Evolutionary conservation across 2,888 invertebrate genomes (phyloP), one percentile per base, ranked within the genome.

Genomic region (Amblyjoppa proteus): DNA sequence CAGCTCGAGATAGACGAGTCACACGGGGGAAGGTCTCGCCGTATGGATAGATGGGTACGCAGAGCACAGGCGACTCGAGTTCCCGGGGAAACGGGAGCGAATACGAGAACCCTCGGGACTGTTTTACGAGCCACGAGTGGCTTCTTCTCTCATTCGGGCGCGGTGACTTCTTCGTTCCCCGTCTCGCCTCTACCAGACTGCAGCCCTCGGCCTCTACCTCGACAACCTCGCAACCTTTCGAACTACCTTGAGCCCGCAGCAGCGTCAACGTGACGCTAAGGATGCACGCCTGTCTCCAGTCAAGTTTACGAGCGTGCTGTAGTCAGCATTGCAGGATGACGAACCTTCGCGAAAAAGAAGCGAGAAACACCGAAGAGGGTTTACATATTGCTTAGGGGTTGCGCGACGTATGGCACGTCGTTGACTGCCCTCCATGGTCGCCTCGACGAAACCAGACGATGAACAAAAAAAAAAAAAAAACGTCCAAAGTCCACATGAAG

Each of bases 41-140:
- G 56, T 80, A 78, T 7, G 28, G 64, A 71, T 80, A 73, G 31
- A 71, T 28, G 25, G 61, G 25, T 28, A 56, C 16, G 58, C 45
- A 28, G 58, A 13, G 25, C 20, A 73, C 20, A 31, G 64, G 61
- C 76, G 71, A 80, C 75, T 80, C 77, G 73, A 83, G 80, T 85
- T 83, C 41, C 25, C 73, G 64, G 66, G 38, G 77, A 83, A 80
- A 80, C 56, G 79, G 76, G 78, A 75, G 70, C 73, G 80, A 73
- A 83, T 69, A 73, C 58, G 85, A 85, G 80, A 80, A 83, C 80
- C 80, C 82, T 80, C 68, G 61, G 80, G 80, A 77, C 76, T 77
- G 82, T 85, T 85, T 85, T 83, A 83, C 85, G 83, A 83, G 80
- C 83, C 76, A 83, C 85, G 80, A 85, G 85, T 83, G 82, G 76